These are phyloP conservation scores for Melanotaenia duboulayi DNA, from an alignment of 2,113 vertebrate species.

Conservation along the genomic window DNA sequence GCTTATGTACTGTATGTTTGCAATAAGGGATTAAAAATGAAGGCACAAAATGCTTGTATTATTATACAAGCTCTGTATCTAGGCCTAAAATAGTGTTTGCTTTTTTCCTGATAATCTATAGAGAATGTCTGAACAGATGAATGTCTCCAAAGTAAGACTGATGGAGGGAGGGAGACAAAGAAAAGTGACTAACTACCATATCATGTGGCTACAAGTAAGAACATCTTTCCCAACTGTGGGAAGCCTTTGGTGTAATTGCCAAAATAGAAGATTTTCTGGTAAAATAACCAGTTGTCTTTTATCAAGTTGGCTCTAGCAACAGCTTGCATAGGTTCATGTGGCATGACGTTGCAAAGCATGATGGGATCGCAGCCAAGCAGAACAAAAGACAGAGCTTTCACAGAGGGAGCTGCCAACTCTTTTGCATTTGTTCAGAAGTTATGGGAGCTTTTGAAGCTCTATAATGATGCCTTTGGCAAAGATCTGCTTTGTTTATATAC, in stretches of 20 bases:
- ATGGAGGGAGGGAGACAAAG: conserved; percentile 36
- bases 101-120: conserved; percentile 17
- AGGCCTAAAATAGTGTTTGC: conserved; percentile 13
- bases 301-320: conserved; percentile 73
- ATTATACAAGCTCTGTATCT: background rate
- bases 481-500: conserved; percentile 68
- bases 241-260: conserved; percentile 66
- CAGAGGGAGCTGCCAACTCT: conserved; percentile 55
- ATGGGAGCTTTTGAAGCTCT: conserved; percentile 68
- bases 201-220: conserved; percentile 55
- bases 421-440: conserved; percentile 74
- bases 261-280: conserved; percentile 64
- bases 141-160: conserved; percentile 45
- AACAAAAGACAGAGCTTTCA: conserved; percentile 59
- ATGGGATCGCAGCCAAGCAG: conserved; percentile 71
- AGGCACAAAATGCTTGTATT: background rate
- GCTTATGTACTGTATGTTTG: conserved; percentile 30
- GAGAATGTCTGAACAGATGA: conserved; percentile 13
- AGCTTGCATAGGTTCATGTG: conserved; percentile 72
- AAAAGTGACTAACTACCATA: conserved; percentile 50
- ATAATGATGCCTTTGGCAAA: conserved; percentile 73
- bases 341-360: conserved; percentile 57
- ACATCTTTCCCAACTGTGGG: conserved; percentile 50
- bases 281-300: conserved; percentile 76
- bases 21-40: conserved; percentile 44